Evolutionary conservation across 2,888 invertebrate genomes (phyloP), one percentile per base, ranked within the genome.

Genomic region (Trichogramma dendrolimi): DNA sequence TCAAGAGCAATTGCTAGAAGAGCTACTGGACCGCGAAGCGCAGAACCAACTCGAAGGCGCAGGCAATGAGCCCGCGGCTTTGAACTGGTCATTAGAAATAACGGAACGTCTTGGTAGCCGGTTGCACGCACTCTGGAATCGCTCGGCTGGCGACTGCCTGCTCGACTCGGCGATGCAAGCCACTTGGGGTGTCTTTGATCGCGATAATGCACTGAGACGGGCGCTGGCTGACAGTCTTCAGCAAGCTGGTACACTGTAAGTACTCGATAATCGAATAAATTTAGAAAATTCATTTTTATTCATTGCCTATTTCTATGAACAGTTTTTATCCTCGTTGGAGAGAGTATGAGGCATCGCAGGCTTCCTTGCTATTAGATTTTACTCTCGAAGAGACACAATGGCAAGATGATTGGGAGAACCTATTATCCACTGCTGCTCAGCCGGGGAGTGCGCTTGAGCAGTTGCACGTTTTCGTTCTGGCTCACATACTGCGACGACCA

Each of bases 101-200:
- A 90, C 90, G 1, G 89, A 88, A 58, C 83, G 91, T 44, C 82
- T 92, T 38, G 88, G 83, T 67, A 93, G 93, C 55, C 86, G 95
- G 10, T 83, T 96, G 72, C 89, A 93, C 81, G 94, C 96, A 56
- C 84, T 97, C 64, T 97, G 96, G 97, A 97, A 96, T 82, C 86
- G 96, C 56, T 94, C 95, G 62, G 93, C 95, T 8, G 97, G 97
- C 43, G 96, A 97, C 82, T 97, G 97, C 77, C 85, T 97, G 61
- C 84, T 96, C 53, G 97, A 97, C 83, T 96, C 96, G 1, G 91
- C 93, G 55, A 88, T 90, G 87, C 92, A 92, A 80, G 94, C 96
- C 7, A 94, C 95, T 3, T 96, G 94, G 93, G 96, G 96, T 58
- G 94, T 97, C 64, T 92, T 91, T 76, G 97, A 97, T 82, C 84